Evolutionary conservation across 1,140 invertebrate genomes (phyloP).

Genomic region (Hestina assimilis): DNA sequence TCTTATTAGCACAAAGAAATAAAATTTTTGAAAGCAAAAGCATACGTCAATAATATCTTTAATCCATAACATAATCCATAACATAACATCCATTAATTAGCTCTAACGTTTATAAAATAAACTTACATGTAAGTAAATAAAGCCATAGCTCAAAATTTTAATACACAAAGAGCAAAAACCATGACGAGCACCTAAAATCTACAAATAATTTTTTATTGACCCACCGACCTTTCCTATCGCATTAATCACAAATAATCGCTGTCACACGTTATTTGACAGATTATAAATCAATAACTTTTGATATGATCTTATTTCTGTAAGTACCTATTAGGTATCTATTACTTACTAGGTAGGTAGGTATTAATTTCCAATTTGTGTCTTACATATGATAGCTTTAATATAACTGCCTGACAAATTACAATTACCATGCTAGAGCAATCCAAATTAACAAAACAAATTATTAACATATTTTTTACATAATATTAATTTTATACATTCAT

Average conservation of each 20-base stretch:
- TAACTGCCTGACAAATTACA: too few relatives aligned
- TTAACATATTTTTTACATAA: too few relatives aligned
- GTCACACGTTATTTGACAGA: slow-evolving; percentile 1
- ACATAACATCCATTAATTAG: slow-evolving; percentile 30
- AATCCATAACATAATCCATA: slow-evolving; percentile 16
- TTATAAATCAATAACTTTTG: too few relatives aligned
- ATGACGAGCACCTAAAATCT: slow-evolving; percentile 57
- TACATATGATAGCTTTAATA: too few relatives aligned
- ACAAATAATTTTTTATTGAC: slow-evolving; percentile 63
- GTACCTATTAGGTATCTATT: too few relatives aligned
- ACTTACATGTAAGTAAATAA: slow-evolving; percentile 64
- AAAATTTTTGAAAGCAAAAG: slow-evolving; percentile 32
- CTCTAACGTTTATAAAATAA: slow-evolving; percentile 40
- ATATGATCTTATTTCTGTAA: too few relatives aligned
- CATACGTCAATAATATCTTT: slow-evolving; percentile 19
- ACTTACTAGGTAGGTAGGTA: neutral
- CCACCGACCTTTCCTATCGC: slow-evolving; percentile 62
- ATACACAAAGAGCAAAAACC: slow-evolving; percentile 67
- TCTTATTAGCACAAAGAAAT: slow-evolving; percentile 26
- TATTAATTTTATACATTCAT: too few relatives aligned
- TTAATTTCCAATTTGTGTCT: too few relatives aligned
- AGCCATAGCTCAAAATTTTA: slow-evolving; percentile 48
- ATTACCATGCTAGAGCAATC: too few relatives aligned
- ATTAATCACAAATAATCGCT: slow-evolving; percentile 14
- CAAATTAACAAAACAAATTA: too few relatives aligned